Evolutionary conservation across 2,113 vertebrate species (phyloP).

Genomic region (Colaptes auratus): DNA sequence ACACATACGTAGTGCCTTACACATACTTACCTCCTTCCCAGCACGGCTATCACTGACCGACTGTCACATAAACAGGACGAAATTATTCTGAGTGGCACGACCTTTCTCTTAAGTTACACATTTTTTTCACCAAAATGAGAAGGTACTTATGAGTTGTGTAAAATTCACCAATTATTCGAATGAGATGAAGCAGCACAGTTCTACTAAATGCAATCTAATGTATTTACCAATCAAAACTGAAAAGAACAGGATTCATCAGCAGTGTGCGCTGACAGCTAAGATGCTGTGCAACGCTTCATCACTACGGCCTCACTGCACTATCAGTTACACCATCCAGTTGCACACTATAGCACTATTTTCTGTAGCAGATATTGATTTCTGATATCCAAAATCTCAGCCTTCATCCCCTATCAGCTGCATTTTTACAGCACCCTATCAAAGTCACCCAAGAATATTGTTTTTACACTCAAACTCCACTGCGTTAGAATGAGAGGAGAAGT

Average conservation of each 20-base stretch:
- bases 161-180: neutral
- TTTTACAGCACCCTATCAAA: neutral
- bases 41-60: neutral
- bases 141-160: neutral
- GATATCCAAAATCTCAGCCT: neutral
- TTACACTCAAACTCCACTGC: neutral
- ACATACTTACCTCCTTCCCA: neutral
- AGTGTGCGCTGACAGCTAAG: neutral
- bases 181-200: neutral
- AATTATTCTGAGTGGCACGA: neutral
- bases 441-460: neutral
- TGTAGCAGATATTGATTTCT: neutral
- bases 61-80: rapidly evolving
- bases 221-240: neutral
- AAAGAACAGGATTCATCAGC: neutral
- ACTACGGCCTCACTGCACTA: neutral
- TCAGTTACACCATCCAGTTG: neutral
- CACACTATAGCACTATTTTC: neutral
- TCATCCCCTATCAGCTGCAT: neutral
- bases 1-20: neutral
- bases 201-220: neutral
- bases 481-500: neutral
- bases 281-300: neutral
- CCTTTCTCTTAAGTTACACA: neutral
- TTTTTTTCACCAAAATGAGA: neutral